These are phyloP conservation scores for Lepidostoma basale DNA, from an alignment of 1,140 invertebrate genomes.

Conservation along the genomic window DNA sequence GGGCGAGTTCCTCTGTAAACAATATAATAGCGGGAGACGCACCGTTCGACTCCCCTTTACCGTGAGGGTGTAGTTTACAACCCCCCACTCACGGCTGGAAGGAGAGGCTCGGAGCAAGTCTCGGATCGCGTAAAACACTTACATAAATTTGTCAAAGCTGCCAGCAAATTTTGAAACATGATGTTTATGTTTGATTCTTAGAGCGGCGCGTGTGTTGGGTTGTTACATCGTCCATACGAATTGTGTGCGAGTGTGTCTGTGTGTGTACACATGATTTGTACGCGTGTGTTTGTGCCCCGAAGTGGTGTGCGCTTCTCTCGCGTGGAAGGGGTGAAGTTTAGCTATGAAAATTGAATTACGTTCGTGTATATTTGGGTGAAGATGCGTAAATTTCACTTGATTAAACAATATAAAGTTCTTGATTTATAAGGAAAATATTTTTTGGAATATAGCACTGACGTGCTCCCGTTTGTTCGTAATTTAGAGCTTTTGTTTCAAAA, in stretches of 20 bases:
- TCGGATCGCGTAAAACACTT: slow-evolving; percentile 44
- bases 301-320: too few relatives aligned
- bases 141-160: slow-evolving; percentile 47
- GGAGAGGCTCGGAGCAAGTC: background rate
- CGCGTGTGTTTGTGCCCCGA: background rate
- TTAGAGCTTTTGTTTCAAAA: background rate
- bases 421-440: slow-evolving; percentile 24
- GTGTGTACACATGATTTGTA: background rate
- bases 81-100: background rate
- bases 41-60: background rate
- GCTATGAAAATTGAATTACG: slow-evolving; percentile 24
- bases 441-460: background rate
- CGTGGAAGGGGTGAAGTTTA: slow-evolving; percentile 11
- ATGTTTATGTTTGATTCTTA: slow-evolving; percentile 47
- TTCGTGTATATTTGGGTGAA: slow-evolving; percentile 20
- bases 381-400: slow-evolving; percentile 24
- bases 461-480: background rate
- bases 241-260: background rate
- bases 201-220: slow-evolving; percentile 24
- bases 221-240: background rate
- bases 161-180: slow-evolving; percentile 46
- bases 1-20: too few relatives aligned
- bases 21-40: too few relatives aligned
- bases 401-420: slow-evolving; percentile 25
- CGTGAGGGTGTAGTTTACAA: background rate